Percentiles rank a stretch among this genome's conserved stretches.
These are phyloP conservation scores for Syndactyla subalaris DNA, from an alignment of 2,797 vertebrate genomes.

Conservation along the genomic window DNA sequence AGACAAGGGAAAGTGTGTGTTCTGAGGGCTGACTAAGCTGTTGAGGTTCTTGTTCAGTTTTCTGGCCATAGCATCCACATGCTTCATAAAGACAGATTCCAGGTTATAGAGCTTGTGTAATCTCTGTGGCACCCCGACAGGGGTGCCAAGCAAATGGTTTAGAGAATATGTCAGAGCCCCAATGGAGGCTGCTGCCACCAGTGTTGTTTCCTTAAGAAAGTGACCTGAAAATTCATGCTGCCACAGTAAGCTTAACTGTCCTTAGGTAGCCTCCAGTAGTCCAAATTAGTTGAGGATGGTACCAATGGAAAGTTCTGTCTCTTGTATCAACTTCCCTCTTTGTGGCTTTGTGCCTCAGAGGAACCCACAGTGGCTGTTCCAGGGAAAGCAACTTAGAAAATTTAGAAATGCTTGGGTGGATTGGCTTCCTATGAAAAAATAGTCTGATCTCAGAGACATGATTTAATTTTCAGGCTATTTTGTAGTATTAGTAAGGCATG, in stretches of 20 bases:
- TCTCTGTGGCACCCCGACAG: background rate
- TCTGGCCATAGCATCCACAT: background rate
- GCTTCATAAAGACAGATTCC: background rate
- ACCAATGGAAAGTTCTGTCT: background rate
- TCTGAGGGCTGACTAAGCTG: background rate
- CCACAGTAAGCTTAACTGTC: background rate
- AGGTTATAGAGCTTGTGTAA: background rate
- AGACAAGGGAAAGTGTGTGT: fast-evolving
- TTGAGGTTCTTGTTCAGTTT: background rate
- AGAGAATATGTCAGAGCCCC: background rate
- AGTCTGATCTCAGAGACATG: background rate
- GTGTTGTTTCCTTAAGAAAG: background rate
- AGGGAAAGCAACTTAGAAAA: background rate
- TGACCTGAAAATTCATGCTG: background rate
- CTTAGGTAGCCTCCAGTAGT: background rate
- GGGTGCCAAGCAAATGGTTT: background rate
- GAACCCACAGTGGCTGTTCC: background rate
- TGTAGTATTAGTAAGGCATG: background rate
- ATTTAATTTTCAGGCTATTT: background rate
- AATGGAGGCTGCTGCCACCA: background rate
- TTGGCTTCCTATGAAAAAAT: background rate
- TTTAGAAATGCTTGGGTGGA: background rate
- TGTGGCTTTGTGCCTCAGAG: background rate
- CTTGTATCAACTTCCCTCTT: background rate
- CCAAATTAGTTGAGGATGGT: background rate